Base-by-base conservation (phyloP, 2,888 invertebrate species). In the Fragum fragum region DNA sequence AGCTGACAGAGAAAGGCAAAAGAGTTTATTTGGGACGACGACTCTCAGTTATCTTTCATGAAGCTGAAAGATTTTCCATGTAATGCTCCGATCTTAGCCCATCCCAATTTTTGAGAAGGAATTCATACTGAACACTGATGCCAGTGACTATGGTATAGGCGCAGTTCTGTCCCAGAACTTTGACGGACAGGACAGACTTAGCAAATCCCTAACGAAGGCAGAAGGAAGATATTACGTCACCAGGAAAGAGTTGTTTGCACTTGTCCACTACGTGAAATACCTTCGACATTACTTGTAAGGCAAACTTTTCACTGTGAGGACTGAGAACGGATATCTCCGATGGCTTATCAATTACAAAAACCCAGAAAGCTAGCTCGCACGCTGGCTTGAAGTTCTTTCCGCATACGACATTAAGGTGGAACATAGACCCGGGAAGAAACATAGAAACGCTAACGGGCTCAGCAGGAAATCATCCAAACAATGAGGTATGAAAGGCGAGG, bases 281-380 rank as follows among this genome's bases (percentile, higher is more conserved):
- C 73, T 78, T 32, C 42, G 52, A 29, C 78, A 78, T 53, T 78
- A 78, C 42, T 23, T 78, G 21, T 73, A 73, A 23, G 78, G 78
- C 5, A 36, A 52, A n/a, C 9, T 42, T 1, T 78, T 78, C 36
- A 16, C 26, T 1, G 47, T 78, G 7, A 73, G 78, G 59, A 78
- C 73, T 21, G 78, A 73, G 39, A 73, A 78, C 57, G 78, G 69
- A 11, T 78, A 73, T 14, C 57, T 78, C 9, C 53, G 47, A 16
- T 78, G 73, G 78, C 36, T 73, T 0, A 73, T 69, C 61, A 26
- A 69, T 23, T 73, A 73, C 61, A 78, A 78, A 55, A 78, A 73
- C 52, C 78, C 78, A 39, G 78, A 73, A 52, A 69, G 78, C 1
- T 2, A 72, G 72, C 28, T 61, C 36, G 14, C 32, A 63, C 1